Base-by-base conservation (phyloP, 2,797 vertebrate genomes). In the Moxostoma hubbsi region DNA sequence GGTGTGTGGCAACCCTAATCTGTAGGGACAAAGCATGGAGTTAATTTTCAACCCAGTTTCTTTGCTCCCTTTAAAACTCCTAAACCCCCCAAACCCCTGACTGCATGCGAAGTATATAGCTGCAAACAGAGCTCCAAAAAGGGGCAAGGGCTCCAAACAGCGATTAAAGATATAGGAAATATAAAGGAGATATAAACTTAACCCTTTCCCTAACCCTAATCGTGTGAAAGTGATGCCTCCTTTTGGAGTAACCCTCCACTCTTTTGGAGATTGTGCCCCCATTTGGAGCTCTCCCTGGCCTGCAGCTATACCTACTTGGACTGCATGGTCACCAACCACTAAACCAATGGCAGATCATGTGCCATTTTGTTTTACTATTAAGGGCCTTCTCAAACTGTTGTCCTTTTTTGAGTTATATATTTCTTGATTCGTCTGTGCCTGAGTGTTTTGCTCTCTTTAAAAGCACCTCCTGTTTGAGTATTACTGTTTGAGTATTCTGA, bases 1-100 rank as follows among this genome's bases (percentile, higher is more conserved):
- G 97, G 97, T 99, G 93, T 97, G 96, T 92, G 81, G 86, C 81
- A 77, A 89, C 88, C 77, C 43, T 66, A 83, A 84, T 73, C 86
- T 92, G 92, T 93, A 92, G 95, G 93, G 82, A 77, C 68, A 9
- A 82, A 84, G 87, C 80, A 90, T 86, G 91, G 85, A 76, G 77
- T 50, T 88, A 70, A 84, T 45, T 36, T 54, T 46, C 51, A 67
- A 16, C 55, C 24, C 36, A 58, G 53, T 15, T 59, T 66, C 10
- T 36, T 36, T 36, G 36, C 36, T 68, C 12, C 5, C 46, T 11
- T 1, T 47, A 45, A 24, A 7, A 18, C 2, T 1, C 12, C 15
- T 57, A 10, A 12, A 75, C 55, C 70, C 15, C 62, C 58, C 49
- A 73, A 46, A 9, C 9, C 8, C 11, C 58, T 9, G 36, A 36